Base-by-base conservation (phyloP, 2,113 vertebrate species). In the Clarias gariepinus region DNA sequence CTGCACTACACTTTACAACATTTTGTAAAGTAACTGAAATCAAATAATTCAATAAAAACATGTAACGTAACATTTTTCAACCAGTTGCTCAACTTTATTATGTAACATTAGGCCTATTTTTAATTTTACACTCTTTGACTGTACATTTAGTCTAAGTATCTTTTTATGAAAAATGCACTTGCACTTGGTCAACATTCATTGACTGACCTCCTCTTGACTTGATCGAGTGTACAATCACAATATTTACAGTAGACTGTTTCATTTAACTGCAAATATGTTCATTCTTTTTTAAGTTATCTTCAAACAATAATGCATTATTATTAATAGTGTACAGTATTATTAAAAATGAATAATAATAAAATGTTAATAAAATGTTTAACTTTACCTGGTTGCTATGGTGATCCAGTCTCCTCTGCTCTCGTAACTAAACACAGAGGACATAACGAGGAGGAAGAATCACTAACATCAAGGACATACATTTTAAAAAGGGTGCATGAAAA, bases 371-470 rank as follows among this genome's bases (percentile, higher is more conserved):
- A n/a, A n/a, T 4, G 66, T 66, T 55, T 15, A 84, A 76, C 83
- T 84, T 18, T 41, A 80, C 87, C 82, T 86, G 76, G 89, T 88
- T 86, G 84, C 85, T 81, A 87, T 87, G 87, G 85, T 78, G 61
- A 88, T 86, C 28, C 58, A 52, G 63, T 52, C 68, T 85, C 66
- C 83, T 90, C 25, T 60, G 41, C 23, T 71, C 41, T 21, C 18
- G 57, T 76, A 82, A 88, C 21, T 83, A 64, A 87, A 81, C 74
- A 25, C 21, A 61, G 9, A 28, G 28, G 36, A 55, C 36, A 4
- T 47, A 86, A 81, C 85, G n/a, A 63, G 74, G 36, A 83, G 52
- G 25, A 47, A 11, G 0, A 15, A 33, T 30, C 53, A 78, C 23
- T 30, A 63, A 30, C 3, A 61, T 57, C 57, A 68, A 77, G 83